phyloP scores from a whole-genome alignment of 2,113 vertebrate species.

The Atlantisia rogersi region DNA sequence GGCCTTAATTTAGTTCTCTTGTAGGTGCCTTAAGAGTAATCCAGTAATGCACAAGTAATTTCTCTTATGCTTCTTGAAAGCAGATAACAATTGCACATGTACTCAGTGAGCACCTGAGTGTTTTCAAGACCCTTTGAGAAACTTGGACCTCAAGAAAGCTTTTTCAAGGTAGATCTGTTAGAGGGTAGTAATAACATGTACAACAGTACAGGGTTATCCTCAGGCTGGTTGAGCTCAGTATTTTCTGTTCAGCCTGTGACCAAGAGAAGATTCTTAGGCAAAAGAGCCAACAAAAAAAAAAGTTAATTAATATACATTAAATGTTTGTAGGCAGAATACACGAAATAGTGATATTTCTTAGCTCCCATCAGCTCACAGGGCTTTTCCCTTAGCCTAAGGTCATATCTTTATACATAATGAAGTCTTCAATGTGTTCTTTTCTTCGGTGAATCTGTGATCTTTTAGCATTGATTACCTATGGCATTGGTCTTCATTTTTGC shows the following conservation, averaged over 20 bases:
- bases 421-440: background rate
- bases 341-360: background rate
- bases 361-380: background rate
- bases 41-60: background rate
- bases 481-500: background rate
- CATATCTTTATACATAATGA: accelerated
- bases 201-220: background rate
- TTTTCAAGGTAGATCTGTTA: background rate
- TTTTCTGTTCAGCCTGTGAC: background rate
- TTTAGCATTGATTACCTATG: background rate
- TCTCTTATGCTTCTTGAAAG: background rate
- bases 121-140: background rate
- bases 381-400: background rate
- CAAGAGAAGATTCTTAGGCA: background rate
- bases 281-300: background rate
- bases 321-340: background rate
- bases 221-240: accelerated
- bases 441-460: background rate
- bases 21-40: background rate
- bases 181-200: too few relatives aligned
- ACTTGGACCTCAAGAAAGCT: background rate
- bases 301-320: background rate
- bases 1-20: background rate
- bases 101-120: background rate
- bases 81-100: background rate